Evolutionary conservation across 2,888 invertebrate genomes (phyloP), one percentile per base, ranked within the genome.

Genomic region (Blera fallax): DNA sequence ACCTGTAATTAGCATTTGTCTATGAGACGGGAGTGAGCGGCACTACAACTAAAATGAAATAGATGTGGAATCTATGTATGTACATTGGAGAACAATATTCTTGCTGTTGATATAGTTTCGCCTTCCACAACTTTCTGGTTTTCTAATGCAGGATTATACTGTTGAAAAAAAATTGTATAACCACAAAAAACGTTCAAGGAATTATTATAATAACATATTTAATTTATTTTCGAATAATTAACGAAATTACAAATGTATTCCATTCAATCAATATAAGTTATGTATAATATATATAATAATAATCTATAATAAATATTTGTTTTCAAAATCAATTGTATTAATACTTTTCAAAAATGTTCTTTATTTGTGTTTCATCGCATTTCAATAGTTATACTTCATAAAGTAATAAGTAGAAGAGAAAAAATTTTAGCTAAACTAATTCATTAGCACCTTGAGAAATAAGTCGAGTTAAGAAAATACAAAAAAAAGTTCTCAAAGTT

Each of bases 201-300:
- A 21, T 67, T 58, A 72, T 65, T 85, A 65, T 85, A 80, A 85
- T 76, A 85, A 81, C 81, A 74, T 74, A 72, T 72, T 80, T 65
- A 65, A 50, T 85, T 80, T 62, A 62, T 60, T 77, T 81, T 77
- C 72, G 79, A 80, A 80, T 85, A 85, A 85, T 76, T 85, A 85
- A 80, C 79, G 70, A 80, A 85, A 76, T 85, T 85, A 72, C 76
- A 80, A 74, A 76, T 80, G 60, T 62, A 56, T 70, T 67, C 34
- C 37, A 54, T 77, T 69, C 60, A 83, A 83, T 79, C 56, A 65
- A 79, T 79, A 84, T 76, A 85, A 76, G 73, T 69, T 73, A 81
- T 82, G 40, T 78, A 83, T 74, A 70, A 77, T 85, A 72, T 80
- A 69, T n/a, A n/a, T n/a, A n/a, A n/a, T 83, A 81, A 77, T 73